Evolutionary conservation across 2,888 invertebrate genomes (phyloP).

Genomic region (Drosophila nr. fundita): DNA sequence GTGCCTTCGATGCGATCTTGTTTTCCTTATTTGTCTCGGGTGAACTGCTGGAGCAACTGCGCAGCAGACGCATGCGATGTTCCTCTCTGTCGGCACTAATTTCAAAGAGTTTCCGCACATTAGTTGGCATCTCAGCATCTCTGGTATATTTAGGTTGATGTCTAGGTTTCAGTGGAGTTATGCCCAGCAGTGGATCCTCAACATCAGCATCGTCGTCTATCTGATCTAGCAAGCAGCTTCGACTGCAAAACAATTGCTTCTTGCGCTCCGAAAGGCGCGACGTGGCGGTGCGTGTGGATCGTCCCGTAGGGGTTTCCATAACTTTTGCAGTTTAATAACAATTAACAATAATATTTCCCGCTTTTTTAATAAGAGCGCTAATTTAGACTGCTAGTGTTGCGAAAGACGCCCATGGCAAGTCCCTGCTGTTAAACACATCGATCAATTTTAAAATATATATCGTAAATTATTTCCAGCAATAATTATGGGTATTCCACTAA

Average conservation of each 20-base stretch:
- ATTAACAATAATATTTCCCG: constrained; percentile 59
- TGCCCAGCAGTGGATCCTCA: constrained; percentile 67
- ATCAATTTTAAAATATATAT: background rate
- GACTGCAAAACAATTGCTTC: constrained; percentile 86
- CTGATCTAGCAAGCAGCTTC: constrained; percentile 40
- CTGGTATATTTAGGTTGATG: constrained; percentile 14
- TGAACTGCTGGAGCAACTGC: constrained; percentile 54
- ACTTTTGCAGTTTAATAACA: constrained; percentile 33
- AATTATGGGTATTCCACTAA: background rate
- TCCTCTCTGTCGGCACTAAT: constrained; percentile 16
- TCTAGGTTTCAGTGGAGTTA: constrained; percentile 60
- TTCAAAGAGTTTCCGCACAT: constrained; percentile 30
- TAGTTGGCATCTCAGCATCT: constrained; percentile 32
- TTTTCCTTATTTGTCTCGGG: constrained; percentile 74
- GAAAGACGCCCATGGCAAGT: background rate
- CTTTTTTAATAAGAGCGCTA: constrained; percentile 62
- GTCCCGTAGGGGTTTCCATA: constrained; percentile 83
- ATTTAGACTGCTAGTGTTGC: constrained; percentile 45
- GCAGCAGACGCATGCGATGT: constrained; percentile 47
- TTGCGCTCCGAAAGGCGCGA: constrained; percentile 88
- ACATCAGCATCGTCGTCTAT: constrained; percentile 64
- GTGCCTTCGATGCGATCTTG: constrained; percentile 39
- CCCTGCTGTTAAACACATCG: constrained; percentile 2
- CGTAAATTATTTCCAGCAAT: background rate
- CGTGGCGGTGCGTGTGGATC: constrained; percentile 83